Evolutionary conservation across 64 coral and sea anemone species (phyloP).

Genomic region (Platygyra sinensis): DNA sequence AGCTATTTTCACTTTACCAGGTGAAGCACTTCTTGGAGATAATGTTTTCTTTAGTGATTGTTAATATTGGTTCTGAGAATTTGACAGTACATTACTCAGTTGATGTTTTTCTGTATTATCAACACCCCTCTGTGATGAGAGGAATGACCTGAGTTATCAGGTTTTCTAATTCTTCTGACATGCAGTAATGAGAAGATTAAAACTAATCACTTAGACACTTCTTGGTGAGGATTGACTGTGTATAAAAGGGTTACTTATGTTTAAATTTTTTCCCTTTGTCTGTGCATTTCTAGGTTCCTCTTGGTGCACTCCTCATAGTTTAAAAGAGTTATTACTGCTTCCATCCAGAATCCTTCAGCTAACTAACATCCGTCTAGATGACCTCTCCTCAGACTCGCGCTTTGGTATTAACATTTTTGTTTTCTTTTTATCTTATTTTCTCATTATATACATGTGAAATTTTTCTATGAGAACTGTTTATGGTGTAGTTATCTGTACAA

Average conservation of each 20-base stretch:
- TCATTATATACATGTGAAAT: no score
- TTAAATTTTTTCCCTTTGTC: neutral
- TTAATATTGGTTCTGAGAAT: neutral
- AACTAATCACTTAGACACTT: no score
- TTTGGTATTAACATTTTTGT: neutral
- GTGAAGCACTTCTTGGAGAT: no score
- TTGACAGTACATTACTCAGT: neutral
- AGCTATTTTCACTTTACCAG: no score
- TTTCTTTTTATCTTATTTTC: neutral
- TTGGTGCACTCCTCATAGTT: neutral
- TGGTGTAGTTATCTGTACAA: no score
- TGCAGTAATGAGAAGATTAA: no score
- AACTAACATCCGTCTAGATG: slow-evolving; percentile 42
- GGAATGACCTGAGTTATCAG: no score
- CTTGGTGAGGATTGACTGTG: no score
- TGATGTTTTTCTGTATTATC: neutral
- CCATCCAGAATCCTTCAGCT: slow-evolving; percentile 55
- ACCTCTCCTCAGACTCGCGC: neutral
- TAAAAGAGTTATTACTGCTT: slow-evolving; percentile 61
- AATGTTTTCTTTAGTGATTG: neutral
- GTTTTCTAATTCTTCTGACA: no score
- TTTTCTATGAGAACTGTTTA: no score
- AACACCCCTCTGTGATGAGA: neutral
- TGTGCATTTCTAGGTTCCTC: neutral
- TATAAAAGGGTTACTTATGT: no score